These are phyloP conservation scores for Oreohelix idahoensis DNA, from an alignment of 1,140 invertebrate species.

Conservation along the genomic window DNA sequence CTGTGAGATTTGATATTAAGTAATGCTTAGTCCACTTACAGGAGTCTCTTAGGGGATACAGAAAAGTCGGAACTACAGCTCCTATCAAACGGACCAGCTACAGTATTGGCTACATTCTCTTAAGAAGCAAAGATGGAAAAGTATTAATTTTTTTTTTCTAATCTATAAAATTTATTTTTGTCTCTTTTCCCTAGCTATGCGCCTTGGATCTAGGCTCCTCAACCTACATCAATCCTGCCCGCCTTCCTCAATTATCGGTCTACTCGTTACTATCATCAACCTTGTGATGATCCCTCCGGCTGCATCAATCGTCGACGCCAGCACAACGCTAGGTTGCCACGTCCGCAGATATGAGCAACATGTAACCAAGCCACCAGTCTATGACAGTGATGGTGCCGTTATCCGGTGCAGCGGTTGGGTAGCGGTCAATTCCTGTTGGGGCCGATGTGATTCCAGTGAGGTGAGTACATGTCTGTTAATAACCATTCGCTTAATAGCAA, in stretches of 20 bases:
- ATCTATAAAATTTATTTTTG: too few relatives aligned
- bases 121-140: too few relatives aligned
- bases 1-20: too few relatives aligned
- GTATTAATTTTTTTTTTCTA: too few relatives aligned
- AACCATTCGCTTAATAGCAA: too few relatives aligned
- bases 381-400: constrained; percentile 76
- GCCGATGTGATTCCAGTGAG: constrained; percentile 87
- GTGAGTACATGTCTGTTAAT: too few relatives aligned
- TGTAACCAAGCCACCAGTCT: constrained; percentile 46
- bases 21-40: too few relatives aligned
- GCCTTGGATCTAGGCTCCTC: background rate
- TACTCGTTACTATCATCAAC: background rate
- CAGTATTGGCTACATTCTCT: too few relatives aligned
- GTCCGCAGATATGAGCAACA: constrained; percentile 50
- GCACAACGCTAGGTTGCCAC: constrained; percentile 70
- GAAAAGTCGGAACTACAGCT: too few relatives aligned
- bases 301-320: constrained; percentile 39
- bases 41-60: too few relatives aligned
- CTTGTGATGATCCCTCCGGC: background rate
- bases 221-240: constrained; percentile 1
- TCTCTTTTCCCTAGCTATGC: too few relatives aligned
- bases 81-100: too few relatives aligned
- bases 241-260: background rate
- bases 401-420: constrained; percentile 80
- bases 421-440: constrained; percentile 85